phyloP scores from a whole-genome alignment of 2,888 invertebrate species.

The Micropterix aruncella region DNA sequence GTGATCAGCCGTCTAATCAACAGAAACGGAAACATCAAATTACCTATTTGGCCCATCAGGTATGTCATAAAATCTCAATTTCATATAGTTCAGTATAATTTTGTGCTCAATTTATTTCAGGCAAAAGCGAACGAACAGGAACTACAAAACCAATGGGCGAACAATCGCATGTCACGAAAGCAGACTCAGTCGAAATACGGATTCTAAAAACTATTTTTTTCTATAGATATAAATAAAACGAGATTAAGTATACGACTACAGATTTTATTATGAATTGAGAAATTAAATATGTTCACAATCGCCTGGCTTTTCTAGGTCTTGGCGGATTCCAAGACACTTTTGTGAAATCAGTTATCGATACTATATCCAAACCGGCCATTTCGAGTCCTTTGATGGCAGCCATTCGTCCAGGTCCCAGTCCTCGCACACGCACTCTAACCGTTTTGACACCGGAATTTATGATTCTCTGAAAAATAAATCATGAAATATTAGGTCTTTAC shows the following conservation, averaged over 20 bases:
- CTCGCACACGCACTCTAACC: conserved; percentile 63
- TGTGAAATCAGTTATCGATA: conserved; percentile 89
- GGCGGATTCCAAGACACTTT: conserved; percentile 71
- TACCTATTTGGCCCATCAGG: conserved; percentile 81
- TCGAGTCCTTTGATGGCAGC: conserved; percentile 88
- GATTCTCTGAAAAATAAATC: conserved; percentile 44
- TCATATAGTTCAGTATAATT: conserved; percentile 3
- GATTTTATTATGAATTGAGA: too few relatives aligned
- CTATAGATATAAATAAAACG: too few relatives aligned
- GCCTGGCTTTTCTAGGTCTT: conserved; percentile 70
- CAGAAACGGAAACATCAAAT: conserved; percentile 89
- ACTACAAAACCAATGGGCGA: conserved; percentile 87
- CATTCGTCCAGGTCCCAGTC: conserved; percentile 83
- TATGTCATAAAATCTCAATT: conserved; percentile 16
- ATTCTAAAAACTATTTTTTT: conserved; percentile 43
- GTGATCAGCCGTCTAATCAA: conserved; percentile 45
- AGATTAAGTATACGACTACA: too few relatives aligned
- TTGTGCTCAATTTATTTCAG: conserved; percentile 32
- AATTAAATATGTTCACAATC: too few relatives aligned
- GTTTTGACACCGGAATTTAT: conserved; percentile 58
- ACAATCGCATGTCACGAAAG: conserved; percentile 67
- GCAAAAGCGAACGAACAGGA: conserved; percentile 92
- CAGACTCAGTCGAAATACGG: conserved; percentile 95
- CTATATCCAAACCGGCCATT: conserved; percentile 79
- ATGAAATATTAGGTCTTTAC: too few relatives aligned